phyloP scores from a whole-genome alignment of 1,140 invertebrate species.

The Pygmarrhopalites habei region DNA sequence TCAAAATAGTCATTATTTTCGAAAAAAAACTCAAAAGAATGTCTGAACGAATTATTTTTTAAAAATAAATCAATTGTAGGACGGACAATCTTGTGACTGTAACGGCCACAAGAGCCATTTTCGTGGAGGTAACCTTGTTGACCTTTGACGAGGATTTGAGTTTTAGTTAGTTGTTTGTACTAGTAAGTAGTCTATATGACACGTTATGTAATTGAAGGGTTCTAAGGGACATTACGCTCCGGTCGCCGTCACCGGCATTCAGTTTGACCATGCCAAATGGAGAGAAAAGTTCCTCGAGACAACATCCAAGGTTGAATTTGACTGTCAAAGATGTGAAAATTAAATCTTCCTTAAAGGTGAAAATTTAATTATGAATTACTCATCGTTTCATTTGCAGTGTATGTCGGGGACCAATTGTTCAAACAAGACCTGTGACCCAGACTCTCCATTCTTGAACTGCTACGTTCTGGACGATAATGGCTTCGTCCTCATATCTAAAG shows the following conservation, averaged over 20 bases:
- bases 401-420: slow-evolving; percentile 51
- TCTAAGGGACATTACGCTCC: slow-evolving; percentile 75
- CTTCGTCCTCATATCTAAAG: slow-evolving; percentile 84
- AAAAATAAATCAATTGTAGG: no score
- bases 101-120: slow-evolving; percentile 82
- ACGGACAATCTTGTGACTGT: slow-evolving; percentile 60
- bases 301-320: slow-evolving; percentile 74
- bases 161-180: no score
- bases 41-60: no score
- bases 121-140: slow-evolving; percentile 59
- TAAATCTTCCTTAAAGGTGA: no score
- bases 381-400: slow-evolving; percentile 62
- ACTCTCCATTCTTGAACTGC: slow-evolving; percentile 78
- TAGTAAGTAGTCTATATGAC: no score
- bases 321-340: no score
- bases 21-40: no score
- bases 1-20: no score
- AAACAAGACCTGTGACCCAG: slow-evolving; percentile 73
- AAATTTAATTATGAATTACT: no score
- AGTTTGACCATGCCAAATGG: slow-evolving; percentile 71
- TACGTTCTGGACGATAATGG: slow-evolving; percentile 89
- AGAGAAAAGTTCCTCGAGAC: slow-evolving; percentile 77
- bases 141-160: no score
- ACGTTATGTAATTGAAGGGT: no score
- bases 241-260: slow-evolving; percentile 80